phyloP scores from a whole-genome alignment of 1,140 invertebrate genomes.

The Ooceraea biroi region DNA sequence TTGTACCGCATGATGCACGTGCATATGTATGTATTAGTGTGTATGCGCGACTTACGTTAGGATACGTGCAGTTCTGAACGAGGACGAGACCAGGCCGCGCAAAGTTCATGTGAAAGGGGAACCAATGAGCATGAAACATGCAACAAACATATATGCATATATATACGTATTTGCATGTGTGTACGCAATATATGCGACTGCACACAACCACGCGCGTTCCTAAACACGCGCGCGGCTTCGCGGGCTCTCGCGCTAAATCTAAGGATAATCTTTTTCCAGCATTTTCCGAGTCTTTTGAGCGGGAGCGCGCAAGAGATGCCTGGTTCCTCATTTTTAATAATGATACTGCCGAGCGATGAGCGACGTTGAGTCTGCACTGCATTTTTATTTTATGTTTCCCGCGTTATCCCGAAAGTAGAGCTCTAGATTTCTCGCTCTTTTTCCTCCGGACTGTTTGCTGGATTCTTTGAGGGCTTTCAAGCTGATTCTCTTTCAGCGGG shows the following conservation, averaged over 20 bases:
- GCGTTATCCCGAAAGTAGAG: too few relatives aligned
- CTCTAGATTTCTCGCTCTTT: too few relatives aligned
- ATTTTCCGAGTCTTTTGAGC: background rate
- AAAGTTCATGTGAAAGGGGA: conserved; percentile 85
- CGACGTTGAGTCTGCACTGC: too few relatives aligned
- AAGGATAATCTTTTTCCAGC: conserved; percentile 25
- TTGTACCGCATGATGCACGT: too few relatives aligned
- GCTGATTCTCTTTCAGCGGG: too few relatives aligned
- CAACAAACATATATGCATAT: conserved; percentile 67
- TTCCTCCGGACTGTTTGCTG: too few relatives aligned
- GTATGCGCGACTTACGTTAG: conserved; percentile 42
- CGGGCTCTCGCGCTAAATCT: conserved; percentile 32
- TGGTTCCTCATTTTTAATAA: background rate
- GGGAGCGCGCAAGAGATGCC: background rate
- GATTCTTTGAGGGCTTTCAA: too few relatives aligned
- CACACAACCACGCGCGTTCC: background rate
- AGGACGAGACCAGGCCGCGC: conserved; percentile 79
- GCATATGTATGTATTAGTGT: too few relatives aligned
- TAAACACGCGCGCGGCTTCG: background rate
- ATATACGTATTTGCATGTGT: background rate
- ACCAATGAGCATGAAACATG: conserved; percentile 81
- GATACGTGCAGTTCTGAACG: conserved; percentile 70
- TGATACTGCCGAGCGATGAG: background rate
- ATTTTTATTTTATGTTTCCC: too few relatives aligned
- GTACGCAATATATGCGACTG: conserved; percentile 2